Conservation (phyloP, 2,797 vertebrate genomes). For the Tiaroga cobitis region DNA sequence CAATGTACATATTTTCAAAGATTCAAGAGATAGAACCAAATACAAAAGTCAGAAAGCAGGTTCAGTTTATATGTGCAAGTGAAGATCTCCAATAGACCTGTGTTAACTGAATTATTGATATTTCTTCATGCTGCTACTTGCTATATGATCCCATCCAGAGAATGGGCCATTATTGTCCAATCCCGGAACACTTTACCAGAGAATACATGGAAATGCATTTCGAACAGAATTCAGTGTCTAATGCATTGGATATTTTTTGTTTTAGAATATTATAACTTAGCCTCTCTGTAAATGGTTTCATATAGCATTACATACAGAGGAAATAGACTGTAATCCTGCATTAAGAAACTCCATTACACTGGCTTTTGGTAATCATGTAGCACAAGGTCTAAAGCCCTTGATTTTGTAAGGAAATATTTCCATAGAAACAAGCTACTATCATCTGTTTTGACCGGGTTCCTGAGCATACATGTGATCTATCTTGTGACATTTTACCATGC, state of each 20-base stretch:
- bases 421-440: conserved; percentile 1
- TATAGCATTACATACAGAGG: background rate
- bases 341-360: background rate
- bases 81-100: background rate
- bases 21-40: background rate
- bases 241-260: background rate
- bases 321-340: background rate
- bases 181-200: background rate
- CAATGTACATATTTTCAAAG: background rate
- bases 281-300: background rate
- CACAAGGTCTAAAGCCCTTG: background rate
- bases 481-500: conserved; percentile 69
- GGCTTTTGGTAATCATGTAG: background rate
- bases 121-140: conserved; percentile 7
- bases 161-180: conserved; percentile 1
- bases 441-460: background rate
- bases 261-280: background rate
- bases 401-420: background rate
- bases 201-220: conserved; percentile 5
- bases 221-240: background rate
- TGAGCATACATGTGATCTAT: conserved; percentile 33
- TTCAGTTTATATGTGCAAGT: background rate
- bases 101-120: conserved; percentile 45
- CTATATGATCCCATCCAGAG: background rate
- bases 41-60: no score